Conservation (phyloP, 1,140 invertebrate species). For the Tetramorium parvispinum region DNA sequence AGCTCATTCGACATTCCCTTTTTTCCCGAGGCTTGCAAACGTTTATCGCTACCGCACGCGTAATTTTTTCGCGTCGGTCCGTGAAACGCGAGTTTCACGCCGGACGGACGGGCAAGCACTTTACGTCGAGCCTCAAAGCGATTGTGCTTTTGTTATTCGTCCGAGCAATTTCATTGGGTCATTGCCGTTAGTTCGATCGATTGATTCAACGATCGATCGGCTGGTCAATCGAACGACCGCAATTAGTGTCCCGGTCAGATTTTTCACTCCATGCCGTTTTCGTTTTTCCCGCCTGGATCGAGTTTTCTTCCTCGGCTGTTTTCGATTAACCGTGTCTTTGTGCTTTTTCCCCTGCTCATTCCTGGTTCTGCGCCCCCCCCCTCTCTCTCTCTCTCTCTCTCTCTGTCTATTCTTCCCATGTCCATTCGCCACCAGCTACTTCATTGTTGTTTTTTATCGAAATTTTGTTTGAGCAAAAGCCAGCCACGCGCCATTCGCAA, state of each 20-base stretch:
- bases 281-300: neutral
- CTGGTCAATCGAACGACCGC: slow-evolving; percentile 51
- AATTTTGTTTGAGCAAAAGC: slow-evolving; percentile 48
- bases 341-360: slow-evolving; percentile 25
- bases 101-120: slow-evolving; percentile 19
- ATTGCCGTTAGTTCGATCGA: slow-evolving; percentile 8
- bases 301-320: slow-evolving; percentile 20
- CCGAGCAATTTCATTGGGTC: slow-evolving; percentile 68
- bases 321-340: slow-evolving; percentile 50
- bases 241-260: slow-evolving; percentile 65
- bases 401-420: neutral
- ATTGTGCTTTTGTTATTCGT: slow-evolving; percentile 70
- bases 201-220: slow-evolving; percentile 6
- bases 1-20: slow-evolving; percentile 38
- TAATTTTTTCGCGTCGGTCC: slow-evolving; percentile 52
- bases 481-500: slow-evolving; percentile 43
- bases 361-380: neutral
- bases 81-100: slow-evolving; percentile 60
- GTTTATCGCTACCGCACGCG: slow-evolving; percentile 4
- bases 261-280: slow-evolving; percentile 29
- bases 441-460: slow-evolving; percentile 42
- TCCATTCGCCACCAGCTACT: neutral
- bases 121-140: slow-evolving; percentile 60
- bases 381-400: neutral
- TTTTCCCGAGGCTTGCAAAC: neutral